phyloP scores from a whole-genome alignment of 2,113 vertebrate species.

The Mastomys coucha region DNA sequence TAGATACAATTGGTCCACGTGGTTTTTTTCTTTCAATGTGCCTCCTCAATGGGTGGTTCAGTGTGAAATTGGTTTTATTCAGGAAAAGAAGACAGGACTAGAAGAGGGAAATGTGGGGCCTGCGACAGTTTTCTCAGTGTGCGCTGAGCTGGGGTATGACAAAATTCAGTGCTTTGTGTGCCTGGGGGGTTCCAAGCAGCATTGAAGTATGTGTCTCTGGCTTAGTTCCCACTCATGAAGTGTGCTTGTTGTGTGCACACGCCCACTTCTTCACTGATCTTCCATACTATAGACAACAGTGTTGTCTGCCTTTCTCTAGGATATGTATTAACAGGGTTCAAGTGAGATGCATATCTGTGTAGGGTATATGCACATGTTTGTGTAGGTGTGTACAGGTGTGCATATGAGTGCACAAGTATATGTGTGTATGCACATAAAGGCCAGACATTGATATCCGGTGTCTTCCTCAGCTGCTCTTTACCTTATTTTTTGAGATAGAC shows the following conservation, averaged over 20 bases:
- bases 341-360: not conserved
- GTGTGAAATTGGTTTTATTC: not conserved
- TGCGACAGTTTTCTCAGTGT: not conserved
- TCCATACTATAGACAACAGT: fast-evolving
- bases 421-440: not conserved
- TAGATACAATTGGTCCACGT: fast-evolving
- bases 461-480: not conserved
- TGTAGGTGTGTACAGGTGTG: not conserved
- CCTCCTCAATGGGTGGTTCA: not conserved
- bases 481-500: not conserved
- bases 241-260: fast-evolving
- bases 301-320: not conserved
- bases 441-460: not conserved
- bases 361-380: not conserved
- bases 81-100: not conserved
- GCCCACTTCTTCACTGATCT: too few species aligned
- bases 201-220: not conserved
- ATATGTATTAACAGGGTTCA: not conserved
- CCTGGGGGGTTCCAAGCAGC: fast-evolving
- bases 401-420: not conserved
- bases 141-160: fast-evolving
- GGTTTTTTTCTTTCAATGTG: too few species aligned
- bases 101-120: not conserved
- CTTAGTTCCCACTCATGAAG: fast-evolving
- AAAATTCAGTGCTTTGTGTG: fast-evolving